Evolutionary conservation across 30 jellyfish, hydroid and myxozoan genomes (phyloP).

Genomic region (Hydractinia echinata): DNA sequence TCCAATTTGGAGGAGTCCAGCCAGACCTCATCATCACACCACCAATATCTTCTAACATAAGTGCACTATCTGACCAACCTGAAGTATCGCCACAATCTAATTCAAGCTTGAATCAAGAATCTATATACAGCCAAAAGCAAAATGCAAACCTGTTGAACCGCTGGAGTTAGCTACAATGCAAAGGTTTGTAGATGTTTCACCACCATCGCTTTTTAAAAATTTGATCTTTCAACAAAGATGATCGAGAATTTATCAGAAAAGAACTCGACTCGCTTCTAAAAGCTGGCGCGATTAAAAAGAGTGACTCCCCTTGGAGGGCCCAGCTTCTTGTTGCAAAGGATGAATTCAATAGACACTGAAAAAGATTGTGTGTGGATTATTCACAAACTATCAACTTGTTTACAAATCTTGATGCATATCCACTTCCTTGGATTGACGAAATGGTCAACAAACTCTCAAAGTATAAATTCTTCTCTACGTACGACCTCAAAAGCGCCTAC

Average conservation of each 20-base stretch:
- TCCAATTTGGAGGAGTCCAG: slow-evolving; percentile 35
- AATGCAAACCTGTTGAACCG: too few relatives aligned
- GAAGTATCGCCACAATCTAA: too few relatives aligned
- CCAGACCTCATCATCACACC: slow-evolving; percentile 20
- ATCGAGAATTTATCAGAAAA: slow-evolving; percentile 37
- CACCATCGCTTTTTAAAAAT: slow-evolving; percentile 35
- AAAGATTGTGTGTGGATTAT: too few relatives aligned
- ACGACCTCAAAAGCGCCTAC: slow-evolving; percentile 19
- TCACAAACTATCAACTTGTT: background rate
- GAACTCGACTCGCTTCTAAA: too few relatives aligned
- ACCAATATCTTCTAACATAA: too few relatives aligned
- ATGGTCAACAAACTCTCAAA: slow-evolving; percentile 3
- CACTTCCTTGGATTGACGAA: background rate
- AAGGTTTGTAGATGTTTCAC: slow-evolving; percentile 24
- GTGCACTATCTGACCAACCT: too few relatives aligned
- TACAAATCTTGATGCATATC: background rate
- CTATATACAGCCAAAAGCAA: too few relatives aligned
- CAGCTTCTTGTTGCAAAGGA: slow-evolving; percentile 22
- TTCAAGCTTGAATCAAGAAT: too few relatives aligned
- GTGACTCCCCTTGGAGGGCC: too few relatives aligned
- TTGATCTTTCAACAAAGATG: slow-evolving; percentile 40
- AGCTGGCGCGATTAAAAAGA: too few relatives aligned
- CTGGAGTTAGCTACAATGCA: too few relatives aligned
- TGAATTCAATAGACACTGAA: too few relatives aligned
- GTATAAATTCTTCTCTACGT: background rate